These are phyloP conservation scores for Leptinotarsa defecta DNA, from an alignment of 1,140 invertebrate genomes.

Conservation along the genomic window DNA sequence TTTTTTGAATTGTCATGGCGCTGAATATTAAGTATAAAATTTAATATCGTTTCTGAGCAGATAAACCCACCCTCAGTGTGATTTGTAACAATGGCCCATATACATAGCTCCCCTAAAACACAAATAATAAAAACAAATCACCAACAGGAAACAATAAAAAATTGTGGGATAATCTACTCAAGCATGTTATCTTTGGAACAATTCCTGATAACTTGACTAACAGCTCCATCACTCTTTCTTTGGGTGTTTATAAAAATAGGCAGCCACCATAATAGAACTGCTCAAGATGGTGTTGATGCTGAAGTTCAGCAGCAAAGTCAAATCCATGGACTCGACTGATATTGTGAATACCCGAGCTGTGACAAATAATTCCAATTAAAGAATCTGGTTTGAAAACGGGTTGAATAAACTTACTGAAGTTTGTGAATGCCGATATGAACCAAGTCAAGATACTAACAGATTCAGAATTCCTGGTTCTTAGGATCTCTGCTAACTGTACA, in stretches of 20 bases:
- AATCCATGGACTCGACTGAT: conserved; percentile 68
- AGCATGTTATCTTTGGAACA: too few relatives aligned
- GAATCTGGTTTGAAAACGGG: neutral
- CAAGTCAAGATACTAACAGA: conserved; percentile 69
- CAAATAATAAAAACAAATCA: too few relatives aligned
- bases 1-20: too few relatives aligned
- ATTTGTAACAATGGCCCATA: too few relatives aligned
- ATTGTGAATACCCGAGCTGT: conserved; percentile 70
- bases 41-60: too few relatives aligned
- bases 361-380: conserved; percentile 45
- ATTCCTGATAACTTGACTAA: neutral
- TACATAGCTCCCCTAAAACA: too few relatives aligned
- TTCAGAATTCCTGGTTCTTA: conserved; percentile 65
- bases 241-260: conserved; percentile 60
- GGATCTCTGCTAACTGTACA: conserved; percentile 67
- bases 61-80: too few relatives aligned
- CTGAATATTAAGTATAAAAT: too few relatives aligned
- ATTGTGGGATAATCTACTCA: too few relatives aligned
- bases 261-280: conserved; percentile 62
- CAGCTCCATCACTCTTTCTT: neutral
- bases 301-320: conserved; percentile 67
- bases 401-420: conserved; percentile 64
- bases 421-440: conserved; percentile 71
- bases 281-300: conserved; percentile 66
- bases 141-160: too few relatives aligned